A percentile compares a stretch with the other conserved stretches of the same genome.
phyloP scores from a whole-genome alignment of 2,888 invertebrate genomes.

The Cryptosula pallasiana region DNA sequence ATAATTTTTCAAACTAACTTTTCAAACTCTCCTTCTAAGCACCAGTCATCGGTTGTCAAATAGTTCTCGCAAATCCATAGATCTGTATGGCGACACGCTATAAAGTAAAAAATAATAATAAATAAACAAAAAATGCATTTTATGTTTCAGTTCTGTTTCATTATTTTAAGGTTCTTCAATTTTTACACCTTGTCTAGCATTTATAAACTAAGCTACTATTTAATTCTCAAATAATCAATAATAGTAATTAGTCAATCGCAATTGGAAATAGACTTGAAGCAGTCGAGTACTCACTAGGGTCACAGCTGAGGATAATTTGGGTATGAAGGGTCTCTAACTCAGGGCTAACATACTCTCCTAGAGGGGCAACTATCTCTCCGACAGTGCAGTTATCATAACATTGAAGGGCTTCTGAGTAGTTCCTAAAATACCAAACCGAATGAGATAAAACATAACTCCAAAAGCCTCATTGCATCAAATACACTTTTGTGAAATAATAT shows the following conservation, averaged over 20 bases:
- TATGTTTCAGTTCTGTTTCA: no score
- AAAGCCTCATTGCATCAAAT: no score
- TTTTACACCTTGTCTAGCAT: no score
- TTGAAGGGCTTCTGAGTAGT: background rate
- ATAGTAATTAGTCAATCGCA: no score
- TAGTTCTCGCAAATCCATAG: slow-evolving; percentile 16
- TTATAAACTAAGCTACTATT: no score
- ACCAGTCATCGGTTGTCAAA: background rate
- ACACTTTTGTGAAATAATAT: no score
- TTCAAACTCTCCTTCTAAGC: slow-evolving; percentile 14
- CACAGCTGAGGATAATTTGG: background rate
- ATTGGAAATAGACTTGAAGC: no score
- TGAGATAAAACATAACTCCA: no score
- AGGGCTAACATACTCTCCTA: background rate
- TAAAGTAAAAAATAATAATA: background rate
- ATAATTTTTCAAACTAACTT: no score
- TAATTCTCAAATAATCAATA: no score
- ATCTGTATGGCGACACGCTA: slow-evolving; percentile 1
- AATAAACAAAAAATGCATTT: no score
- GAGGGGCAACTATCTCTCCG: background rate
- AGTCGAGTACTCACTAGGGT: background rate
- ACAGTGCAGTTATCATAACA: slow-evolving; percentile 10
- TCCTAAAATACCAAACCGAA: background rate
- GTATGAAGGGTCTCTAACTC: background rate
- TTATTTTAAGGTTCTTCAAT: no score